Conservation (phyloP, 1,140 invertebrate genomes). For the Vollenhovia emeryi region DNA sequence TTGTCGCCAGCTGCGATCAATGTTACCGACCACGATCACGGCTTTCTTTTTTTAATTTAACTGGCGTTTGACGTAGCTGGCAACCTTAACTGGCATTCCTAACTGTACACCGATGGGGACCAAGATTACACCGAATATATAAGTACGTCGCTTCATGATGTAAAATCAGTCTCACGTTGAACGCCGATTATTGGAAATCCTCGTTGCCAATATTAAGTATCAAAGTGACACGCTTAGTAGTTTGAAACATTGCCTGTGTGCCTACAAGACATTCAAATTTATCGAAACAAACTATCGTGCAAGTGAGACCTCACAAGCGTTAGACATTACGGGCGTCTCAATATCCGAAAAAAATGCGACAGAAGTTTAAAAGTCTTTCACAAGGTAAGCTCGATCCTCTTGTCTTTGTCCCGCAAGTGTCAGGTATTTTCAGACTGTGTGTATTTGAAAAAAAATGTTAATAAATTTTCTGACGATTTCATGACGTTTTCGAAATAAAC, state of each 20-base stretch:
- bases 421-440: not conserved
- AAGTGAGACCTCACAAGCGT: too few species aligned
- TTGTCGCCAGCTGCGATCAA: not conserved
- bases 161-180: slow-evolving; percentile 66
- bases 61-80: slow-evolving; percentile 32
- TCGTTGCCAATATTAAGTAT: not conserved
- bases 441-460: not conserved
- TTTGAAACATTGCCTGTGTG: not conserved
- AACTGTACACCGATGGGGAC: slow-evolving; percentile 74
- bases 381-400: slow-evolving; percentile 25
- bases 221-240: not conserved
- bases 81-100: slow-evolving; percentile 69
- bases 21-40: not conserved
- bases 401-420: not conserved
- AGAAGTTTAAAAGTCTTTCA: not conserved
- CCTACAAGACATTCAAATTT: not conserved
- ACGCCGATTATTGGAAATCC: slow-evolving; percentile 8
- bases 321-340: not conserved
- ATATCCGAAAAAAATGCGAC: not conserved
- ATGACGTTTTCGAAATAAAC: not conserved
- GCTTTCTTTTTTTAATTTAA: slow-evolving; percentile 39
- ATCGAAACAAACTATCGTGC: not conserved
- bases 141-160: slow-evolving; percentile 48
- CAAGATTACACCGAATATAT: slow-evolving; percentile 73
- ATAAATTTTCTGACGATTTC: not conserved